Evolutionary conservation across 2,113 vertebrate genomes (phyloP).

Genomic region (Triplophysa tibetana): DNA sequence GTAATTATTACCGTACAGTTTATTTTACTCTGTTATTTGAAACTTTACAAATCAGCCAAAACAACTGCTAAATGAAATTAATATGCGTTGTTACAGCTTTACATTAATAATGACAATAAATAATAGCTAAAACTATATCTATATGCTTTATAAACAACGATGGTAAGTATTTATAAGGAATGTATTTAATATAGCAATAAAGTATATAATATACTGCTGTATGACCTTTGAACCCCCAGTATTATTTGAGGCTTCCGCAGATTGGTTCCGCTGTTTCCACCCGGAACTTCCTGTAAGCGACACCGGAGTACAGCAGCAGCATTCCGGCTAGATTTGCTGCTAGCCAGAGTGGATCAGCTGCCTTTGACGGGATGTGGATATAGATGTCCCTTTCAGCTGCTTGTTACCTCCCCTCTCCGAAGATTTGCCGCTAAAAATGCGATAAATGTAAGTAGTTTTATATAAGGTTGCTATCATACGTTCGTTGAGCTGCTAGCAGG

Average conservation of each 20-base stretch:
- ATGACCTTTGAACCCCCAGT: not conserved
- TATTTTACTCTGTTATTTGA: too few species aligned
- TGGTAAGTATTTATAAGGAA: too few species aligned
- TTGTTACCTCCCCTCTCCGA: not conserved
- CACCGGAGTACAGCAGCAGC: slow-evolving; percentile 39
- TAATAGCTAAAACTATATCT: too few species aligned
- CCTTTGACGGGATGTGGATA: slow-evolving; percentile 9
- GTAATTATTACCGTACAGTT: too few species aligned
- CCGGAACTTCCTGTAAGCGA: slow-evolving; percentile 35
- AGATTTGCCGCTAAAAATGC: slow-evolving; percentile 46
- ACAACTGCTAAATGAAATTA: too few species aligned
- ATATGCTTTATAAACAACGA: too few species aligned
- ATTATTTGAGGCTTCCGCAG: too few species aligned
- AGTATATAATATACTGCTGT: too few species aligned
- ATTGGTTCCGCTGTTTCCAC: slow-evolving; percentile 22
- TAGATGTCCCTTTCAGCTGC: slow-evolving; percentile 13
- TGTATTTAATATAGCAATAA: too few species aligned
- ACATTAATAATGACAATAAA: too few species aligned
- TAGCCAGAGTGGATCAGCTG: slow-evolving; percentile 31
- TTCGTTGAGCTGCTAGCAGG: slow-evolving; percentile 33
- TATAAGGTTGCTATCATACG: not conserved
- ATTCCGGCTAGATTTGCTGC: slow-evolving; percentile 33
- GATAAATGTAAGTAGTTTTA: slow-evolving; percentile 39
- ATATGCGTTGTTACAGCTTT: too few species aligned
- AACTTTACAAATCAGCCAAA: too few species aligned